Evolutionary conservation across 2,113 vertebrate species (phyloP).

Genomic region (Halcyon malimbica): DNA sequence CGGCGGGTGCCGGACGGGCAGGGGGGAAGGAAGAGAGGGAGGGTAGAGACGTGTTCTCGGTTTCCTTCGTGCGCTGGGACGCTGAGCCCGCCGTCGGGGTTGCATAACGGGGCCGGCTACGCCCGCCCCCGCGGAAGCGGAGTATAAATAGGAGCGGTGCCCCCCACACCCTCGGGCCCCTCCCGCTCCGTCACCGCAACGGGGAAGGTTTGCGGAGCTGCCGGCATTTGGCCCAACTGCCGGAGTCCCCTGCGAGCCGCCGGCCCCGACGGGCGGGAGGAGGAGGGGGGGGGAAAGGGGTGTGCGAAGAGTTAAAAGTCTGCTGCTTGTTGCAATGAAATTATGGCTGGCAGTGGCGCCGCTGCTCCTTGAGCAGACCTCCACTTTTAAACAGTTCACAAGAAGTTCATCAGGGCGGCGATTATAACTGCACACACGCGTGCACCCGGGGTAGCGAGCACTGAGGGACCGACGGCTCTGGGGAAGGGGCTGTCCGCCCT

Average conservation of each 20-base stretch:
- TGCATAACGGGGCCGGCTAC: background rate
- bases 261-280: background rate
- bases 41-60: background rate
- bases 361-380: constrained; percentile 82
- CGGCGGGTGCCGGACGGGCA: background rate
- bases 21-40: background rate
- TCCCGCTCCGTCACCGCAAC: too few relatives aligned
- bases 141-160: background rate
- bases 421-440: background rate
- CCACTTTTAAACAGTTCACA: constrained; percentile 84
- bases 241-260: background rate
- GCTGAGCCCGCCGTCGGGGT: background rate
- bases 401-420: constrained; percentile 83
- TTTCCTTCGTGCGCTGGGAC: background rate
- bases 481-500: background rate
- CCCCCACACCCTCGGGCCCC: background rate
- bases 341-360: constrained; percentile 84
- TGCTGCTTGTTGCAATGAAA: constrained; percentile 82
- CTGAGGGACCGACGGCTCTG: background rate
- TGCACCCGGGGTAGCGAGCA: background rate
- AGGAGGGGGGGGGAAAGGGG: background rate
- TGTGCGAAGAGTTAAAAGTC: constrained; percentile 77
- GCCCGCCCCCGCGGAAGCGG: background rate
- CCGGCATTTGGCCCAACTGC: background rate
- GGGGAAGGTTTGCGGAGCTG: background rate